A percentile compares a stretch with the other conserved stretches of the same genome.
Conservation (phyloP, 2,888 invertebrate species). For the Nephrotoma flavescens region DNA sequence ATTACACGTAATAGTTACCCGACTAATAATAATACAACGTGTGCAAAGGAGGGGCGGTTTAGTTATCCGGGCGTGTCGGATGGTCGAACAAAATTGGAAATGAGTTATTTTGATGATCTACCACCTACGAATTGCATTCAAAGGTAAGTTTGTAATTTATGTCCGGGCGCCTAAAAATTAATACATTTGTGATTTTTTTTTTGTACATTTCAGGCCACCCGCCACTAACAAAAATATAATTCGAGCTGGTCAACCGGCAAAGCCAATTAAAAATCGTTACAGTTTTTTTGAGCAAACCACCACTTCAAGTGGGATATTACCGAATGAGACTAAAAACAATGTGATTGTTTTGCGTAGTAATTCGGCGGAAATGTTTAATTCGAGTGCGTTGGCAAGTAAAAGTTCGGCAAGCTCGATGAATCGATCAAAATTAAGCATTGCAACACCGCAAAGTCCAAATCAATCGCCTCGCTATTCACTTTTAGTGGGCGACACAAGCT, state of each 20-base stretch:
- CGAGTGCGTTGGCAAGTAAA: neutral
- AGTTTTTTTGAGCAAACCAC: conserved; percentile 20
- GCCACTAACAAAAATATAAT: neutral
- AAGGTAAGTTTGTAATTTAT: conserved; percentile 12
- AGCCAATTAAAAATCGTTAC: conserved; percentile 19
- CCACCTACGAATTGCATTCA: conserved; percentile 4
- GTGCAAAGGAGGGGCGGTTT: conserved; percentile 27
- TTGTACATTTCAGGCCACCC: neutral
- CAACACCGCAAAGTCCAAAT: conserved; percentile 29
- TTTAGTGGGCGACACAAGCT: conserved; percentile 30
- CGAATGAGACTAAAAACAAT: conserved; percentile 4
- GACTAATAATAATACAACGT: conserved; percentile 19
- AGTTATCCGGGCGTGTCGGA: conserved; percentile 25
- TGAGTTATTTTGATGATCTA: conserved; percentile 1
- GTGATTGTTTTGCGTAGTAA: conserved; percentile 13
- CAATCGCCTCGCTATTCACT: conserved; percentile 32
- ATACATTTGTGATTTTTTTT: neutral
- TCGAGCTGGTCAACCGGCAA: neutral
- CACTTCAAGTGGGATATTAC: conserved; percentile 9
- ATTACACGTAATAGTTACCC: conserved; percentile 28
- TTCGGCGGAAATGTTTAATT: conserved; percentile 16
- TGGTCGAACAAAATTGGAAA: neutral
- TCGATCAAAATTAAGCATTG: conserved; percentile 21
- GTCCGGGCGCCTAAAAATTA: neutral
- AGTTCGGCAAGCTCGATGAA: conserved; percentile 18